Evolutionary conservation across 2,113 vertebrate species (phyloP), one percentile per base, ranked within the genome.

Genomic region (Poeciliopsis turrubarensis): DNA sequence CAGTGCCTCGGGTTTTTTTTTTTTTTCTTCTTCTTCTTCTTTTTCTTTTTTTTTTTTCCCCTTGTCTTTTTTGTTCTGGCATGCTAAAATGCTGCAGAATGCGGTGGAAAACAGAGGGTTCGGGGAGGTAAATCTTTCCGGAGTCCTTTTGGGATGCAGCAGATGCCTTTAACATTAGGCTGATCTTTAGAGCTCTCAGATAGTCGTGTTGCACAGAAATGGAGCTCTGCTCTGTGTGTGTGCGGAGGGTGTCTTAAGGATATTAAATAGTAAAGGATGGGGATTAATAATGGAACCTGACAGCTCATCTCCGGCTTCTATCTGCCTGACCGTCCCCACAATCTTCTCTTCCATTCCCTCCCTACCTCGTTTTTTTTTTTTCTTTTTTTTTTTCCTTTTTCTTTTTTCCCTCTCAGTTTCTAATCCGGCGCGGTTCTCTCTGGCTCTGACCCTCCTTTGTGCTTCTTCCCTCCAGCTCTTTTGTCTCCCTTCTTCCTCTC

Each of bases 241-340:
- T 37, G 85, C 66, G 86, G 82, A 72, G 89, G 81, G 87, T 85
- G 80, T 87, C 89, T 97, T 96, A 96, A 95, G 95, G 95, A 95
- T 95, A 97, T 97, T 97, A 97, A 97, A 98, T 97, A 97, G 97
- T 97, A 97, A 97, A 94, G 94, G 93, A 88, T 91, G 91, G 93
- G 92, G 94, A 96, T 96, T 96, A 96, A 97, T 97, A 97, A 96
- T 96, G 95, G 95, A 97, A 95, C 95, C 94, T 96, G 96, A 95
- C 95, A 96, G 95, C 93, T 96, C 95, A 95, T 95, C 95, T 95
- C 87, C 91, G 70, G 92, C 90, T 89, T 93, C 95, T 92, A 91
- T 82, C 92, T 95, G 93, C 89, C 82, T 89, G 92, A 93, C 89
- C 89, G 90, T 90, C 87, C 85, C 84, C 86, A 82, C 89, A 87